A percentile compares a stretch with the other conserved stretches of the same genome.
Evolutionary conservation across 2,888 invertebrate species (phyloP).

Genomic region (Phengaris arion): DNA sequence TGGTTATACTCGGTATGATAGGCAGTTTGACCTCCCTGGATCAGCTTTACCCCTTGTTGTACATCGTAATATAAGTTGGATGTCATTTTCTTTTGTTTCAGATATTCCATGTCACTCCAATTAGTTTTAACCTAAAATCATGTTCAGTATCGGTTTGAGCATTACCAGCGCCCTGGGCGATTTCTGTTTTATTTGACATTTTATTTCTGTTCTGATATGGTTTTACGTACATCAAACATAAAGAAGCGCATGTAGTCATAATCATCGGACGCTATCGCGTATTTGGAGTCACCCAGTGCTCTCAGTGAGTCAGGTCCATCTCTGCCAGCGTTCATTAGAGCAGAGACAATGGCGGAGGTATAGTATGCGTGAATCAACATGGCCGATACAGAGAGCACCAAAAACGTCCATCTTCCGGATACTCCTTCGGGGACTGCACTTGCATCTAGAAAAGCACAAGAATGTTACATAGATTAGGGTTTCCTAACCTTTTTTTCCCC

Average conservation of each 20-base stretch:
- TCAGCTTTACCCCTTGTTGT: slow-evolving; percentile 52
- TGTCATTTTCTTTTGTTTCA: slow-evolving; percentile 62
- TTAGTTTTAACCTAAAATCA: slow-evolving; percentile 53
- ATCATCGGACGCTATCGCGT: slow-evolving; percentile 61
- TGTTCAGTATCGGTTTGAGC: neutral
- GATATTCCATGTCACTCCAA: slow-evolving; percentile 61
- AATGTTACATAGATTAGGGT: neutral
- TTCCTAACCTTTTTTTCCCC: too few relatives aligned
- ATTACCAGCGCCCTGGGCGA: too few relatives aligned
- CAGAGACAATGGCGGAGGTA: slow-evolving; percentile 67
- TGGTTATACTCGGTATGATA: slow-evolving; percentile 66
- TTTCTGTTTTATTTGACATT: too few relatives aligned
- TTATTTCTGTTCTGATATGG: too few relatives aligned
- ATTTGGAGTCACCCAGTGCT: slow-evolving; percentile 60
- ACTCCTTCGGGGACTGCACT: slow-evolving; percentile 59
- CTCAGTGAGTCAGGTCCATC: slow-evolving; percentile 55
- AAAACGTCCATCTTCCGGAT: slow-evolving; percentile 62
- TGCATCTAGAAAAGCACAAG: slow-evolving; percentile 49
- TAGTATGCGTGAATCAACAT: slow-evolving; percentile 71
- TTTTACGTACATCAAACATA: slow-evolving; percentile 58
- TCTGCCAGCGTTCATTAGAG: slow-evolving; percentile 60
- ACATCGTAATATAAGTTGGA: slow-evolving; percentile 56
- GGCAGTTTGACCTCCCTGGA: slow-evolving; percentile 56
- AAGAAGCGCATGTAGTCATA: slow-evolving; percentile 58
- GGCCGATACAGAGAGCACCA: slow-evolving; percentile 58